Evolutionary conservation across 2,113 vertebrate genomes (phyloP).

Genomic region (Ploceus nigricollis): DNA sequence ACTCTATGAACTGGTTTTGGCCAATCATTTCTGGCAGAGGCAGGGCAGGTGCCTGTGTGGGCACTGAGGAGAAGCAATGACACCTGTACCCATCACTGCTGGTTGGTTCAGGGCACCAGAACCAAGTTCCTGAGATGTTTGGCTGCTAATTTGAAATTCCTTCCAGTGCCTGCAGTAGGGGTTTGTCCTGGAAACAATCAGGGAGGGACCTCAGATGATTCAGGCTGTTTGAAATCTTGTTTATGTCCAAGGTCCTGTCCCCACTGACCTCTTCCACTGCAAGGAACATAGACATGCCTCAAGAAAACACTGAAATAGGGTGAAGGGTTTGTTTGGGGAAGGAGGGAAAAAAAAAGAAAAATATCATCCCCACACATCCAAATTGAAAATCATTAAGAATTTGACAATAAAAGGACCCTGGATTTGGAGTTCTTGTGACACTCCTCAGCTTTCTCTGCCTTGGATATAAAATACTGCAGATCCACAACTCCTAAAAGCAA

Average conservation of each 20-base stretch:
- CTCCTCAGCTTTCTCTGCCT: not conserved
- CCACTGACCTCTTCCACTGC: not conserved
- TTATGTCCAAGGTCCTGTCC: not conserved
- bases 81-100: not conserved
- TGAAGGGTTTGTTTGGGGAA: not conserved
- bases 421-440: not conserved
- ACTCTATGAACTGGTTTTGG: not conserved
- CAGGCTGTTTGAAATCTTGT: not conserved
- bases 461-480: not conserved
- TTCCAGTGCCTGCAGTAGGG: not conserved
- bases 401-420: not conserved
- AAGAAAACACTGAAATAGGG: not conserved
- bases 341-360: fast-evolving
- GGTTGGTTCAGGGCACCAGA: not conserved
- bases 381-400: not conserved
- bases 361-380: fast-evolving
- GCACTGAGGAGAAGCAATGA: not conserved
- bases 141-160: not conserved
- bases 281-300: not conserved
- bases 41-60: not conserved
- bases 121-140: not conserved
- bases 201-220: not conserved
- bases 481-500: not conserved
- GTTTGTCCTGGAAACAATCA: not conserved
- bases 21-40: not conserved